These are phyloP conservation scores for Drosophila bocqueti DNA, from an alignment of 1,140 invertebrate genomes.

Conservation along the genomic window DNA sequence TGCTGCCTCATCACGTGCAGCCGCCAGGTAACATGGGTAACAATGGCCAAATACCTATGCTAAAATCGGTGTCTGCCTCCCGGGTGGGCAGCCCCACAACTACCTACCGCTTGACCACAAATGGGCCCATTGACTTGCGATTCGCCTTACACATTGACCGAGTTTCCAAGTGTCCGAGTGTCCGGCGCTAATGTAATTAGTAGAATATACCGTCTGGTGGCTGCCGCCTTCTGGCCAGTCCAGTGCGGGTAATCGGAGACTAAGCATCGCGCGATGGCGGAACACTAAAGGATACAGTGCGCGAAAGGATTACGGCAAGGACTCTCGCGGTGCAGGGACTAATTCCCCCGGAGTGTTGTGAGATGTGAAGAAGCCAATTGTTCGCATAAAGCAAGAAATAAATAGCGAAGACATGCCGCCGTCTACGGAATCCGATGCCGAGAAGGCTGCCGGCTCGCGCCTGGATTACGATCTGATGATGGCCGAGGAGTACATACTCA, in stretches of 20 bases:
- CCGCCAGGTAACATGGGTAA: conserved; percentile 4
- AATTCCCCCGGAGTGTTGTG: conserved; percentile 24
- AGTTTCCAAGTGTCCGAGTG: conserved; percentile 47
- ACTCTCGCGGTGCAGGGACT: conserved; percentile 36
- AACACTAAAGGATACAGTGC: conserved; percentile 55
- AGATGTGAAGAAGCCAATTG: conserved; percentile 33
- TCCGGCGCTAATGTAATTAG: conserved; percentile 82
- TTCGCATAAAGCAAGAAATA: conserved; percentile 7
- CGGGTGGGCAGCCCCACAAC: conserved; percentile 49
- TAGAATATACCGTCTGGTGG: conserved; percentile 72
- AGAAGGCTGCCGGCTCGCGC: conserved; percentile 65
- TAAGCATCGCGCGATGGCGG: conserved; percentile 58
- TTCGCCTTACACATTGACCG: conserved; percentile 76
- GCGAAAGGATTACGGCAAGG: conserved; percentile 55
- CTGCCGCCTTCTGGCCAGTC: conserved; percentile 58
- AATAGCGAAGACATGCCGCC: conserved; percentile 13
- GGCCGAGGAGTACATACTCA: conserved; percentile 89
- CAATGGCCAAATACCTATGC: conserved; percentile 16
- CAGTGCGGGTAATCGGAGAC: conserved; percentile 72
- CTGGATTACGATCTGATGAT: conserved; percentile 79
- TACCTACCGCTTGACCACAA: conserved; percentile 54
- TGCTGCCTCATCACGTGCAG: conserved; percentile 58
- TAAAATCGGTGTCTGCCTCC: conserved; percentile 37
- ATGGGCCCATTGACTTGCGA: conserved; percentile 73
- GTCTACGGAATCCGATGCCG: conserved; percentile 57